phyloP scores from a whole-genome alignment of 2,888 invertebrate genomes.

The Rhogogaster chlorosoma region DNA sequence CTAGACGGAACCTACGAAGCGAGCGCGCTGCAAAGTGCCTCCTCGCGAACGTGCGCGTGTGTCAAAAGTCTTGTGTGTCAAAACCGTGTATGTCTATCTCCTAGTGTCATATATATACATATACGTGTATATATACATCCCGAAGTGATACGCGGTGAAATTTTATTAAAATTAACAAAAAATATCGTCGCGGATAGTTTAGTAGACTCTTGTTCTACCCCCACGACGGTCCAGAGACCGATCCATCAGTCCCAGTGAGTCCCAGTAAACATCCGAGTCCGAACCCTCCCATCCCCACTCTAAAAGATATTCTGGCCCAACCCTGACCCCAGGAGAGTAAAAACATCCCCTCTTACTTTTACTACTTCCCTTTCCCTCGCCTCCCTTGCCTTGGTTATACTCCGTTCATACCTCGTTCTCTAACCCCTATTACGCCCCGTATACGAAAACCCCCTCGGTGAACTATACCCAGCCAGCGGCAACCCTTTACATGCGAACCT shows the following conservation, averaged over 20 bases:
- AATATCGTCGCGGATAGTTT: neutral
- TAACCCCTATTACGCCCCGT: neutral
- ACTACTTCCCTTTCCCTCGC: neutral
- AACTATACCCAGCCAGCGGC: neutral
- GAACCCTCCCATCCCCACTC: neutral
- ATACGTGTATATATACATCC: neutral
- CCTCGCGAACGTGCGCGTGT: conserved; percentile 51
- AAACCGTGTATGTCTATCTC: neutral
- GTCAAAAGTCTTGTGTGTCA: conserved; percentile 34
- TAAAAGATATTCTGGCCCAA: neutral
- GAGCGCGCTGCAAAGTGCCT: conserved; percentile 51
- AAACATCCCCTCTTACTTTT: neutral
- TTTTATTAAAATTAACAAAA: neutral
- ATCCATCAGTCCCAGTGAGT: conserved; percentile 12
- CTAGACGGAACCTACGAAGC: conserved; percentile 49
- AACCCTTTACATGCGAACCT: conserved; percentile 21
- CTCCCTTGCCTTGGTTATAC: neutral
- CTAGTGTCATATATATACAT: neutral
- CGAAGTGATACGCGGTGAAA: neutral
- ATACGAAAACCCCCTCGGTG: neutral
- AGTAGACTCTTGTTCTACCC: neutral
- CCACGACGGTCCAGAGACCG: neutral
- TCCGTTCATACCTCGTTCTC: neutral
- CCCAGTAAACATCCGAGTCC: neutral
- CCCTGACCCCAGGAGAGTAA: conserved; percentile 17